Conservation (phyloP, 37 sponge, comb jelly and placozoan species). For the Halichondria panicea region DNA sequence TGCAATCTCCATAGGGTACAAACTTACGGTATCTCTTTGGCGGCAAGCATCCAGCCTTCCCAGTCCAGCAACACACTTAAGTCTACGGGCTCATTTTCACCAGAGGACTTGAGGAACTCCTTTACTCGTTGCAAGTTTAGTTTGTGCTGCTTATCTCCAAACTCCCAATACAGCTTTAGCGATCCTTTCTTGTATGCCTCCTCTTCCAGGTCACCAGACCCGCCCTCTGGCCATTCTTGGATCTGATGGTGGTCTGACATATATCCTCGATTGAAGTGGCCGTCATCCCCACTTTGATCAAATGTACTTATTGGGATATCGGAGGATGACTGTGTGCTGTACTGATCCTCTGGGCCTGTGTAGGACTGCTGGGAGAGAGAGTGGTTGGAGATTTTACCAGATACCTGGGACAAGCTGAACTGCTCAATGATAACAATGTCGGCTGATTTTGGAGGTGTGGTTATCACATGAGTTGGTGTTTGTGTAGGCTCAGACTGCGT, state of each 20-base stretch:
- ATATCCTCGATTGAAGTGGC: not conserved
- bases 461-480: too few species aligned
- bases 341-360: conserved; percentile 13
- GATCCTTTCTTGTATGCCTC: conserved; percentile 18
- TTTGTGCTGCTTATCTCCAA: conserved; percentile 62
- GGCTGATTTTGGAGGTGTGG: not conserved
- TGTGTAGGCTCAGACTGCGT: not conserved
- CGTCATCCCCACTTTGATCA: not conserved
- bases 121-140: conserved; percentile 48
- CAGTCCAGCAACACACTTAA: conserved; percentile 59
- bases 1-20: not conserved
- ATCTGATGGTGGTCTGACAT: not conserved
- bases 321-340: conserved; percentile 39
- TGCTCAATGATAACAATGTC: not conserved
- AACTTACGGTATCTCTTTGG: conserved; percentile 70
- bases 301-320: not conserved
- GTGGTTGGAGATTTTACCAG: not conserved
- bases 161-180: conserved; percentile 40
- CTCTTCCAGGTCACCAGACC: not conserved
- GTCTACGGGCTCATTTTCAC: conserved; percentile 59
- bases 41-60: conserved; percentile 80
- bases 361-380: conserved; percentile 28
- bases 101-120: conserved; percentile 55
- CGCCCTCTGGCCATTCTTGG: not conserved
- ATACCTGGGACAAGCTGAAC: conserved; percentile 14